Conservation (phyloP, 1,140 invertebrate genomes). For the Reticulitermes speratus region DNA sequence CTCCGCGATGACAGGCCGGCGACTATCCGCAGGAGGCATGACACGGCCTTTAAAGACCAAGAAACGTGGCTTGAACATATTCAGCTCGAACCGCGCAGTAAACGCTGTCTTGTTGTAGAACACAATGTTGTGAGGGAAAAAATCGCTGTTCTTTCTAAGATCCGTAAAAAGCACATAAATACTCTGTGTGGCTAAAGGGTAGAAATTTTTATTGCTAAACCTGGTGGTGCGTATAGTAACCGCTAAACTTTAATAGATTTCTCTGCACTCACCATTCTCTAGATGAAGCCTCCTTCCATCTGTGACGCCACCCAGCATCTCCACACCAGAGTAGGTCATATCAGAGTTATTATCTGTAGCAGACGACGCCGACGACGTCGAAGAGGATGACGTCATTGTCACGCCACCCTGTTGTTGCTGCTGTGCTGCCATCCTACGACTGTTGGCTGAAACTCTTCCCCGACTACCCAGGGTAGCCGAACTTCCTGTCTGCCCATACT, state of each 20-base stretch:
- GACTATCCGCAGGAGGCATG: no score
- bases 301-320: not conserved
- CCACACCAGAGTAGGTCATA: constrained; percentile 27
- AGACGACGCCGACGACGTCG: constrained; percentile 21
- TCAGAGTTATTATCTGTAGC: constrained; percentile 26
- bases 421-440: not conserved
- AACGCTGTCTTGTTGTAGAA: no score
- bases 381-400: constrained; percentile 25
- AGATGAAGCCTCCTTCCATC: constrained; percentile 22
- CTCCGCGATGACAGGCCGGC: no score
- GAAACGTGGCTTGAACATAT: no score
- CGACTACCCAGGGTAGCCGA: constrained; percentile 22
- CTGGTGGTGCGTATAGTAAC: no score
- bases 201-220: no score
- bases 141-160: no score
- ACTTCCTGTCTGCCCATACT: not conserved
- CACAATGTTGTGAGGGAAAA: no score
- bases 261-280: constrained; percentile 24
- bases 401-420: not conserved
- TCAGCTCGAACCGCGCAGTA: no score
- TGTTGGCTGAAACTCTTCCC: not conserved
- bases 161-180: no score
- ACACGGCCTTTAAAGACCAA: no score
- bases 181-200: no score
- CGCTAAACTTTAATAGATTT: not conserved